phyloP scores from a whole-genome alignment of 2,888 invertebrate species.

The Leptinotarsa rubiginosa region DNA sequence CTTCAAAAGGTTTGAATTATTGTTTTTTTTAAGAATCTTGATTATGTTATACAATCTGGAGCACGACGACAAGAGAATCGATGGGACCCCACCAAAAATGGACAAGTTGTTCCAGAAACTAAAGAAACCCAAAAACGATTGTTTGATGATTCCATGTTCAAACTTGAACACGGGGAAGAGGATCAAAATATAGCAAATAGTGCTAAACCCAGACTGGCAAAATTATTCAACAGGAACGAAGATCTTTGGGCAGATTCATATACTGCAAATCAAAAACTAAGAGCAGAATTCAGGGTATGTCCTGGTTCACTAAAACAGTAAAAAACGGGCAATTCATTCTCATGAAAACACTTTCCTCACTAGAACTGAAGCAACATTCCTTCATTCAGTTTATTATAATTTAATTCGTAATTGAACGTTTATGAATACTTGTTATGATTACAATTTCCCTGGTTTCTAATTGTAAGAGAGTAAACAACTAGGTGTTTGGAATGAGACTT shows the following conservation, averaged over 20 bases:
- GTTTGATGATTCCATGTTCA: constrained; percentile 98
- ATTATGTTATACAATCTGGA: constrained; percentile 95
- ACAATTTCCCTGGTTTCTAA: no score
- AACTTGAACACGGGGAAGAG: constrained; percentile 90
- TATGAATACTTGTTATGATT: no score
- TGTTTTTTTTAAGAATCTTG: constrained; percentile 82
- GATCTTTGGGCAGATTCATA: constrained; percentile 93
- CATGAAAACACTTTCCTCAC: no score
- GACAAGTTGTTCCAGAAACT: constrained; percentile 91
- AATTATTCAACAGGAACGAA: constrained; percentile 83
- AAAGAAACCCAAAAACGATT: constrained; percentile 89
- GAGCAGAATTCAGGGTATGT: constrained; percentile 87
- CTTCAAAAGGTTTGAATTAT: neutral
- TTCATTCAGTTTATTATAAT: no score
- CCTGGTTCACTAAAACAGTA: neutral
- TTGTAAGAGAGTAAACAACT: no score
- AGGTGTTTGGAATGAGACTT: no score
- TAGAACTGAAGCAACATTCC: no score
- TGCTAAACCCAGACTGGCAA: constrained; percentile 79
- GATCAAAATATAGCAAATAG: constrained; percentile 80
- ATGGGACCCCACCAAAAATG: constrained; percentile 98
- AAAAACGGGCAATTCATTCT: no score
- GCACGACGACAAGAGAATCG: constrained; percentile 96
- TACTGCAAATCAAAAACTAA: constrained; percentile 85
- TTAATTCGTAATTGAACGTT: no score